Evolutionary conservation across 1,140 invertebrate species (phyloP), one percentile per base, ranked within the genome.

Genomic region (Pseudachorutes palmiensis): DNA sequence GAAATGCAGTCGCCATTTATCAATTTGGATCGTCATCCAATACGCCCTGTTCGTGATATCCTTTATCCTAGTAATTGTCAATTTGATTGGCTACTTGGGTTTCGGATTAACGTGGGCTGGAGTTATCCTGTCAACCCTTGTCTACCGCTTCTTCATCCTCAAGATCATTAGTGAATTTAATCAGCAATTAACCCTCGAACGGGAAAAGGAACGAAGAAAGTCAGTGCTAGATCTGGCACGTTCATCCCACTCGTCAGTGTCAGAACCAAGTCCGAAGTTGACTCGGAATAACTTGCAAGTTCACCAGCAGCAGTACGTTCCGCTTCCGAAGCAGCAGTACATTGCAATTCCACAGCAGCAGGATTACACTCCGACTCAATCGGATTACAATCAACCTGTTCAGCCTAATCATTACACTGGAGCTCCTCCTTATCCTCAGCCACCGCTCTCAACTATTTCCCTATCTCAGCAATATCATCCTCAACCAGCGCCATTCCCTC

Each of bases 91-190:
- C 3, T 55, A 55, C 24, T 5, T 55, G 14, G 24, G 24, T 22
- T 26, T 16, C 24, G 14, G 24, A 26, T 55, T 14, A 3, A 5
- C 24, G 5, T 55, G 51, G 51, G 24, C 24, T 24, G 24, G 14
- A 5, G 9, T 55, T 5, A 9, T 55, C 24, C 14, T 55, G 9
- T 55, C 36, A 5, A n/a, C 36, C 36, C 51, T 55, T 22, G 51
- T 22, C 51, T 55, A 55, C 24, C 51, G 51, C 24, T 55, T 55
- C 51, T 24, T 55, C 51, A 55, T 55, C 9, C 51, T 55, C 51
- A 55, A 55, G 24, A 26, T 55, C 12, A 55, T 55, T 26, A 55
- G 51, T 26, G 51, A 55, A 24, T 55, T 55, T 55, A 55, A 55
- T 26, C 51, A 55, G 24, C 9, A 12, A 12, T 14, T 55, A 5